Conservation (phyloP, 2,888 invertebrate genomes). For the Sinodicranocentrus sp. region DNA sequence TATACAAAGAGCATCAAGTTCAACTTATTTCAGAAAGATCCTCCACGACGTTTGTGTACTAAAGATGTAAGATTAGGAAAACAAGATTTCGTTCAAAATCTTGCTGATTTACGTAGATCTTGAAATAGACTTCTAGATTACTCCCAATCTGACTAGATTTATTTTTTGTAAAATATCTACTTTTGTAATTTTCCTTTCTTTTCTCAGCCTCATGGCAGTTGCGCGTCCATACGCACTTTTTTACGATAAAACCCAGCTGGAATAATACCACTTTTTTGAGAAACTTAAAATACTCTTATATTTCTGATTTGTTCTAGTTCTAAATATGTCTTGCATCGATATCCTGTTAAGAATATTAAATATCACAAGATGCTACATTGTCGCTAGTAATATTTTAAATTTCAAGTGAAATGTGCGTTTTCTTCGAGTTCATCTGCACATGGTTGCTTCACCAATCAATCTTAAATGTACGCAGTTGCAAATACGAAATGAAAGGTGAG, state of each 20-base stretch:
- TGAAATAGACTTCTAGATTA: conserved; percentile 60
- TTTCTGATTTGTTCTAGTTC: too few relatives aligned
- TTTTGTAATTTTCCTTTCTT: not conserved
- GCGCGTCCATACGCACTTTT: conserved; percentile 28
- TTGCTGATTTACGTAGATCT: conserved; percentile 64
- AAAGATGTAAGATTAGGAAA: not conserved
- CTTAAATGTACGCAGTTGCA: too few relatives aligned
- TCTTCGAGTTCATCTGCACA: too few relatives aligned
- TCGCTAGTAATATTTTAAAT: too few relatives aligned
- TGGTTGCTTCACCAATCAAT: too few relatives aligned
- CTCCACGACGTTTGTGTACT: too few relatives aligned
- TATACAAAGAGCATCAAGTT: conserved; percentile 22
- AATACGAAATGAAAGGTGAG: too few relatives aligned
- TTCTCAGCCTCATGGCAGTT: conserved; percentile 3
- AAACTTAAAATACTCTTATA: too few relatives aligned
- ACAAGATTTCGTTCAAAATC: conserved; percentile 60
- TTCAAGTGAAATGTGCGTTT: too few relatives aligned
- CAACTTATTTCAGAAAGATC: not conserved
- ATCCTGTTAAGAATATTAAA: too few relatives aligned
- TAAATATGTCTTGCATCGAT: too few relatives aligned
- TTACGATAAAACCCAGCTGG: conserved; percentile 59
- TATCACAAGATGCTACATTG: too few relatives aligned
- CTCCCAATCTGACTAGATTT: not conserved
- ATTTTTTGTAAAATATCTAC: not conserved
- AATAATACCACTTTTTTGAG: conserved; percentile 29